Evolutionary conservation across 2,888 invertebrate genomes (phyloP), one percentile per base, ranked within the genome.

Genomic region (Spodoptera littoralis): DNA sequence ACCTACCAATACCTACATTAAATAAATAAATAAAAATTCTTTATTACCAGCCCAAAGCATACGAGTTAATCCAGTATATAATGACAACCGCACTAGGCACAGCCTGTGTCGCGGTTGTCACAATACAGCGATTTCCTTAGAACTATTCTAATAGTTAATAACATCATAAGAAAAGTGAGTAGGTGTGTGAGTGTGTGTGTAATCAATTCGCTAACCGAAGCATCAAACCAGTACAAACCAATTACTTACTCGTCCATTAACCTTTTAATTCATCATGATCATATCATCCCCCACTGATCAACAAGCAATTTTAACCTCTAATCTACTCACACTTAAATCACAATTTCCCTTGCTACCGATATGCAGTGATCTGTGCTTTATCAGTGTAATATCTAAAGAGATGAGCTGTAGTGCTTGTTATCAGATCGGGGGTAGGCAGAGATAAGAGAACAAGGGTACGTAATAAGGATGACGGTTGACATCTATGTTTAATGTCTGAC

Each of bases 341-440:
- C 27, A 63, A 27, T 22, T 43, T 65, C 52, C 24, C 4, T 18
- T 42, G 27, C 1, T 6, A 11, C 1, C n/a, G 4, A 18, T 30
- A 41, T 59, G 43, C 44, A 72, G 61, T 59, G 55, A 8, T 55
- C 44, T 78, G 76, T 81, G 83, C 80, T 62, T 69, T 64, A 77
- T 82, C 83, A 72, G 27, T 53, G 45, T 70, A 73, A 73, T 68
- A 82, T 80, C 80, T 80, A 74, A 66, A 80, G 79, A 83, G 79
- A 24, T 51, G 56, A 68, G 60, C 79, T 70, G 69, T 36, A 36
- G 44, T 54, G 63, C 61, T 27, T 50, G 48, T 45, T 24, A 51
- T 47, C 55, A 12, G 44, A 44, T 12, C 12, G 22, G 36, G 52
- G 36, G 36, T 36, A 36, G 36, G 36, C 36, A 36, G 36, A 36